Percentiles rank a stretch among this genome's conserved stretches.
phyloP scores from a whole-genome alignment of 2,113 vertebrate species.

The Perca flavescens region DNA sequence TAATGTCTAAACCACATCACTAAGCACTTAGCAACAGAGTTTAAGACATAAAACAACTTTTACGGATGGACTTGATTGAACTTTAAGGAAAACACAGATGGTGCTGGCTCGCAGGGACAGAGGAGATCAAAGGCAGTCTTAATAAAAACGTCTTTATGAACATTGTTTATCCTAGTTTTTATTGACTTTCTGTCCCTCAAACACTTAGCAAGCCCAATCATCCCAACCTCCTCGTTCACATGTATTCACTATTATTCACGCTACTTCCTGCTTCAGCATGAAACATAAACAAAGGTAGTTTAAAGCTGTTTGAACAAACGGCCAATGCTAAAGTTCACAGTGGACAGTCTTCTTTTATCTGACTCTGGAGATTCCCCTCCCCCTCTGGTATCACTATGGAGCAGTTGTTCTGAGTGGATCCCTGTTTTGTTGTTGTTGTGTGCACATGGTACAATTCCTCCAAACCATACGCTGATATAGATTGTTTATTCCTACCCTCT shows the following conservation, averaged over 20 bases:
- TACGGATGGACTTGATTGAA: background rate
- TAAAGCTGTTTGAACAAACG: background rate
- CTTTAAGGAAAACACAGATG: background rate
- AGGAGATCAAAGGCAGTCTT: background rate
- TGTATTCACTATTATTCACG: too few relatives aligned
- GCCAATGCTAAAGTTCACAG: background rate
- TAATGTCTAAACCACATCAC: background rate
- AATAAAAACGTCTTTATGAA: too few relatives aligned
- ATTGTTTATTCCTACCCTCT: too few relatives aligned
- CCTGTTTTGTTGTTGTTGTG: too few relatives aligned
- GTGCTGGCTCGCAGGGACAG: background rate
- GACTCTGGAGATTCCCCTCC: background rate
- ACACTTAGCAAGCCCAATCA: too few relatives aligned
- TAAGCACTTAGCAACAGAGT: background rate
- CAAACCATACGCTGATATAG: too few relatives aligned
- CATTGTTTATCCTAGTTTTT: background rate
- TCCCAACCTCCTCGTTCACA: too few relatives aligned
- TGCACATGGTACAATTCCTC: too few relatives aligned
- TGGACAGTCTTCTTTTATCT: background rate
- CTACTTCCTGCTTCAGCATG: background rate
- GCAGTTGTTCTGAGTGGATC: background rate
- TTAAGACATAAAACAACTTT: background rate
- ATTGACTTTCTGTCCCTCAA: background rate
- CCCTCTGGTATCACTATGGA: too few relatives aligned
- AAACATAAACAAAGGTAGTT: background rate